Conservation (phyloP, 2,888 invertebrate species). For the Suillia variegata region DNA sequence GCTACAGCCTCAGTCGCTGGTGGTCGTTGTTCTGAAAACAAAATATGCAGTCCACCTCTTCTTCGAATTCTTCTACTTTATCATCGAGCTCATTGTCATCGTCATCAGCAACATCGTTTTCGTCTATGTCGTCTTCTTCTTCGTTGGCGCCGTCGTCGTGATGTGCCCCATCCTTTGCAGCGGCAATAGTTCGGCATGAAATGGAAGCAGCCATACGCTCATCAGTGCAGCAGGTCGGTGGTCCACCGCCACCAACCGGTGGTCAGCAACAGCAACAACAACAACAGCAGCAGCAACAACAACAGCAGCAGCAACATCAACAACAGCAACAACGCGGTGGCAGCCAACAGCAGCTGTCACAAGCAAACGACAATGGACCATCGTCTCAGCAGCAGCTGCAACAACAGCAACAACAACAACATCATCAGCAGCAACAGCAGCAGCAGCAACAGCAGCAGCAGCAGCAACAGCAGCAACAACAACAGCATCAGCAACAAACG, state of each 20-base stretch:
- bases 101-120: slow-evolving; percentile 12
- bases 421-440: slow-evolving; percentile 36
- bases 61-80: too few species aligned
- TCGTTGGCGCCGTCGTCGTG: not conserved
- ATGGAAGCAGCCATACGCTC: slow-evolving; percentile 63
- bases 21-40: not conserved
- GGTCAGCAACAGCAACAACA: slow-evolving; percentile 50
- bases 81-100: not conserved
- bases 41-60: too few species aligned
- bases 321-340: slow-evolving; percentile 29
- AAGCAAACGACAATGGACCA: slow-evolving; percentile 30
- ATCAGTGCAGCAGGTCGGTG: slow-evolving; percentile 63
- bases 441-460: slow-evolving; percentile 31
- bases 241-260: slow-evolving; percentile 59
- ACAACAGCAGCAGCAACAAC: slow-evolving; percentile 40
- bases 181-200: slow-evolving; percentile 62
- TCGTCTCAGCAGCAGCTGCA: slow-evolving; percentile 36
- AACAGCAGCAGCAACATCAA: slow-evolving; percentile 30
- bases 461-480: slow-evolving; percentile 36
- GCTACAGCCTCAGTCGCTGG: too few species aligned
- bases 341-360: slow-evolving; percentile 34
- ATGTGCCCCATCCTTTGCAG: not conserved
- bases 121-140: slow-evolving; percentile 7
- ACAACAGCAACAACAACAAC: slow-evolving; percentile 40
- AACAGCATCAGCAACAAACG: slow-evolving; percentile 32